Evolutionary conservation across 2,113 vertebrate genomes (phyloP).

Genomic region (Strigops habroptila): DNA sequence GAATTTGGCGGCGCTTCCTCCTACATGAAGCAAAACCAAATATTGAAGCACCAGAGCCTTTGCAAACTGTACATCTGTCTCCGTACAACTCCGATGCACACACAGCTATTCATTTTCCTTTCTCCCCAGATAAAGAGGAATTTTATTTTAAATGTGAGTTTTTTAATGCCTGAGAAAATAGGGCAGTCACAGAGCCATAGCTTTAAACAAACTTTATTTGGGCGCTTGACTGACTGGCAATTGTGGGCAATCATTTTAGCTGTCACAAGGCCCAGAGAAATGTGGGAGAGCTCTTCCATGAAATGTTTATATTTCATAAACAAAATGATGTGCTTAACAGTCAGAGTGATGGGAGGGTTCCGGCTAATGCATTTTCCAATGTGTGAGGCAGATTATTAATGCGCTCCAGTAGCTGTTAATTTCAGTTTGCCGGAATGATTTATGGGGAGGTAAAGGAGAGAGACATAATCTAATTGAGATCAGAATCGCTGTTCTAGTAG

Average conservation of each 20-base stretch:
- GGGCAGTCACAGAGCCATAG: constrained; percentile 77
- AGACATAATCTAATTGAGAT: constrained; percentile 99
- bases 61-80: not conserved
- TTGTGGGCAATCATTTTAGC: constrained; percentile 87
- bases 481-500: constrained; percentile 93
- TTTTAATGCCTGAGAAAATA: constrained; percentile 78
- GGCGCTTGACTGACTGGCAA: constrained; percentile 84
- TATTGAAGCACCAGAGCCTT: not conserved
- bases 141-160: constrained; percentile 57
- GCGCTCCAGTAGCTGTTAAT: constrained; percentile 99
- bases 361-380: constrained; percentile 89
- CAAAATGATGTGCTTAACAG: constrained; percentile 93
- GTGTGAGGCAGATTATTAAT: constrained; percentile 97
- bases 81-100: rapidly evolving
- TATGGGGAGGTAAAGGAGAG: constrained; percentile 94
- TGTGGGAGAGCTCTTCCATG: constrained; percentile 84
- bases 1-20: not conserved
- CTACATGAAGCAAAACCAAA: not conserved
- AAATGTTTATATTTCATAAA: constrained; percentile 97
- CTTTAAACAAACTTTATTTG: constrained; percentile 85
- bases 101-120: not conserved
- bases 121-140: constrained; percentile 32
- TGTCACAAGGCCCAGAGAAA: constrained; percentile 81
- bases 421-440: constrained; percentile 98
- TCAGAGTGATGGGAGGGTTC: constrained; percentile 90